Evolutionary conservation across 2,113 vertebrate species (phyloP), one percentile per base, ranked within the genome.

Genomic region (Gopherus flavomarginatus): DNA sequence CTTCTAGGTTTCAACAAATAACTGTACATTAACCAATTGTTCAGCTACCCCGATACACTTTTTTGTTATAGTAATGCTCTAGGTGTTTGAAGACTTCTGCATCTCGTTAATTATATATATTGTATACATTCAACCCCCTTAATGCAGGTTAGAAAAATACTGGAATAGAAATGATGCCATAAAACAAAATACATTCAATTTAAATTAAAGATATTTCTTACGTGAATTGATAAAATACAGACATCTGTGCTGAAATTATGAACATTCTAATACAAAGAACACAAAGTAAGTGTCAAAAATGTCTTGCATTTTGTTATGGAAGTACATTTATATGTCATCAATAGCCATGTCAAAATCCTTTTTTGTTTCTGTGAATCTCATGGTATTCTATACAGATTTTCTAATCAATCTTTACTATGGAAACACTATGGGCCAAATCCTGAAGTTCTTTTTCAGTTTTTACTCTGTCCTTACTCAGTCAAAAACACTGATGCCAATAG

Each of bases 121-220:
- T 96, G 86, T 95, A 96, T 97, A 98, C 96, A 95, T 97, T 98
- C 97, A 98, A 96, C 84, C 95, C 81, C 96, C 97, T 98, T 98
- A 98, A 97, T 96, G 97, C 92, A 94, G 84, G 98, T 98, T 98
- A 98, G 97, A 97, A 97, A 98, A 98, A 96, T 0, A 97, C 86
- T 97, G 95, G 94, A 96, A 92, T 95, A 97, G 95, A 95, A 97
- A 80, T 8, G 87, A 96, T 81, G 79, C 79, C 94, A 88, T 97
- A 97, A 95, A 97, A 98, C 94, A 96, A 96, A 97, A 98, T 98
- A 98, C 98, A 98, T 98, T 98, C 98, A 98, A 97, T 97, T 96
- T 97, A 97, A 91, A 97, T 16, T 17, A 94, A 97, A 94, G 88
- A 88, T 95, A 94, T 77, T 96, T 97, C 96, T 97, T 94, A 94